Evolutionary conservation across 1,140 invertebrate species (phyloP).

Genomic region (Zaprionus tsacasi): DNA sequence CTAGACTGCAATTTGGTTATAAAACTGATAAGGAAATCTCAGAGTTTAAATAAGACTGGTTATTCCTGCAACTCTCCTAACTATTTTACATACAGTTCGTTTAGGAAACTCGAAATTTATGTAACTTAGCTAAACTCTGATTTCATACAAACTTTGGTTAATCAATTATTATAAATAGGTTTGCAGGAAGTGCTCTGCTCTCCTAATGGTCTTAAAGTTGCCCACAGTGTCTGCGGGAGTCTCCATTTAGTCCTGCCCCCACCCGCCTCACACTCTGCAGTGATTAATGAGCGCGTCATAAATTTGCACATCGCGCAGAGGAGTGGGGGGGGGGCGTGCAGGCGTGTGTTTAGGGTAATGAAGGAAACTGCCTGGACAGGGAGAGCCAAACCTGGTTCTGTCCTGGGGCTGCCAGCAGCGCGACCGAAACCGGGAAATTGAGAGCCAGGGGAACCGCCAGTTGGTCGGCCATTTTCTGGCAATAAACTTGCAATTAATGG

Average conservation of each 20-base stretch:
- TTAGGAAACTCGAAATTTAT: not conserved
- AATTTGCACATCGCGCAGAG: conserved; percentile 54
- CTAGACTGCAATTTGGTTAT: not conserved
- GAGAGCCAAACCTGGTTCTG: not conserved
- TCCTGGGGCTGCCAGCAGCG: not conserved
- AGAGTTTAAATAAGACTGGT: too few relatives aligned
- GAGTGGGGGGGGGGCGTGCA: not conserved
- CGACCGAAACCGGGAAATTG: not conserved
- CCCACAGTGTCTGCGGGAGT: conserved; percentile 8
- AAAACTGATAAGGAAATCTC: too few relatives aligned
- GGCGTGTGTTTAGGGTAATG: not conserved
- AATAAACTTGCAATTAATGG: conserved; percentile 71
- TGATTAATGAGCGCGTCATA: conserved; percentile 53
- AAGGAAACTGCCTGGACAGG: not conserved
- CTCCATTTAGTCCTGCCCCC: conserved; percentile 6
- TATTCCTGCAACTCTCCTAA: not conserved
- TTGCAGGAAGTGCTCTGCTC: conserved; percentile 32
- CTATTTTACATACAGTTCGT: not conserved
- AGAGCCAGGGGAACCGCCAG: conserved; percentile 14
- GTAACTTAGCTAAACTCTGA: not conserved
- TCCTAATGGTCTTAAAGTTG: conserved; percentile 37
- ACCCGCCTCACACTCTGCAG: not conserved
- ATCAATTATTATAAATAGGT: conserved; percentile 11
- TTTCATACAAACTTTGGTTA: not conserved
- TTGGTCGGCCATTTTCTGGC: conserved; percentile 57